Evolutionary conservation across 2,888 invertebrate genomes (phyloP).

Genomic region (Coremacera marginata): DNA sequence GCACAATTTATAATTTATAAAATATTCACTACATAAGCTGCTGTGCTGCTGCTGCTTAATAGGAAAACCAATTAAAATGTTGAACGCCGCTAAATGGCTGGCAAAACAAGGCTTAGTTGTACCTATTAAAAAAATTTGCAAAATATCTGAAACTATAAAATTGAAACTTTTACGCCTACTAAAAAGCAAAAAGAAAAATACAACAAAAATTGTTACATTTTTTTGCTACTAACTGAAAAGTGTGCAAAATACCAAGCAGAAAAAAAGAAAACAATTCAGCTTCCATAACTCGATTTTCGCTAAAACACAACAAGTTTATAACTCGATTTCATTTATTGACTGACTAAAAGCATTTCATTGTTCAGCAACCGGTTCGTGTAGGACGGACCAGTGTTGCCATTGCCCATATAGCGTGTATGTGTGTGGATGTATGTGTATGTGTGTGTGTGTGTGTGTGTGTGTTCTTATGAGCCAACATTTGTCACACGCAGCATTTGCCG

Average conservation of each 20-base stretch:
- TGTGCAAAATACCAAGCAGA: not conserved
- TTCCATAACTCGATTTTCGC: constrained; percentile 37
- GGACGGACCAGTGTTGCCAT: not conserved
- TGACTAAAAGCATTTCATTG: constrained; percentile 46
- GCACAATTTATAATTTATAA: not conserved
- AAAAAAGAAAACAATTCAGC: not conserved
- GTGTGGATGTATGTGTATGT: constrained; percentile 14
- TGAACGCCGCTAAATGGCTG: constrained; percentile 20
- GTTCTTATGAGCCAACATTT: constrained; percentile 24
- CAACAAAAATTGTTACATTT: not conserved
- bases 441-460: not conserved
- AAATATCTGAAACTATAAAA: not conserved
- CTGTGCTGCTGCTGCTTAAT: not conserved
- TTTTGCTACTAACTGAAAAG: not conserved
- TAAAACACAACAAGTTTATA: constrained; percentile 42
- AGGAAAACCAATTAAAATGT: constrained; percentile 22
- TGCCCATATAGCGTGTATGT: not conserved
- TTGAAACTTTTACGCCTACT: constrained; percentile 1
- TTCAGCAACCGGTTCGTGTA: constrained; percentile 9
- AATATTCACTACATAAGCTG: not conserved
- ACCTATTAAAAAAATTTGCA: not conserved
- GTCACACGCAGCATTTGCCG: constrained; percentile 33
- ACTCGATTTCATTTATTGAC: constrained; percentile 43
- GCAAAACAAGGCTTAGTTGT: not conserved
- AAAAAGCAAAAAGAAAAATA: not conserved